A percentile compares a stretch with the other conserved stretches of the same genome.
phyloP scores from a whole-genome alignment of 2,113 vertebrate genomes.

The Octodon degus region DNA sequence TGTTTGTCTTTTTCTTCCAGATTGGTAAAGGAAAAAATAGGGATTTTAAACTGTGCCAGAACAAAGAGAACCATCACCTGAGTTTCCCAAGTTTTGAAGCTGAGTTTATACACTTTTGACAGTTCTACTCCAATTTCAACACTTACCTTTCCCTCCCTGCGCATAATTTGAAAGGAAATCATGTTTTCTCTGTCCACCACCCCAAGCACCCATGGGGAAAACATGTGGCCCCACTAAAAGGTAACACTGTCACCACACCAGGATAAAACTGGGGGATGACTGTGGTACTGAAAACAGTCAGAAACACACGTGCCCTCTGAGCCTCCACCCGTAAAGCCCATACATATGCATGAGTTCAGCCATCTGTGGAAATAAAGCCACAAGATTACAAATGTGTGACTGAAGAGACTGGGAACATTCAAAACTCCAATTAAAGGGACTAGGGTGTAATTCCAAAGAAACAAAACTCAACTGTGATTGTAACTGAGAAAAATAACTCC shows the following conservation, averaged over 20 bases:
- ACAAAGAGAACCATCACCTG: not conserved
- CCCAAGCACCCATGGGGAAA: too few species aligned
- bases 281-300: not conserved
- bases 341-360: conserved; percentile 28
- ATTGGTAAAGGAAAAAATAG: not conserved
- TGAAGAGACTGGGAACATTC: conserved; percentile 42
- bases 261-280: not conserved
- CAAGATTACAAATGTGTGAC: conserved; percentile 25
- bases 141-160: not conserved
- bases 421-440: conserved; percentile 63
- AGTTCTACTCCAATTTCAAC: not conserved
- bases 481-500: conserved; percentile 66
- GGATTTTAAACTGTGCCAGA: not conserved
- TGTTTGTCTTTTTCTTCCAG: not conserved
- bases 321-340: not conserved
- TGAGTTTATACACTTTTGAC: not conserved
- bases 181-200: not conserved
- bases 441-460: conserved; percentile 64
- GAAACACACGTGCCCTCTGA: not conserved
- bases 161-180: not conserved
- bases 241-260: not conserved
- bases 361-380: conserved; percentile 68
- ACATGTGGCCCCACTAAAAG: not conserved
- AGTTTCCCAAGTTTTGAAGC: not conserved
- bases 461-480: conserved; percentile 63